Evolutionary conservation across 2,113 vertebrate species (phyloP).

Genomic region (Balaeniceps rex): DNA sequence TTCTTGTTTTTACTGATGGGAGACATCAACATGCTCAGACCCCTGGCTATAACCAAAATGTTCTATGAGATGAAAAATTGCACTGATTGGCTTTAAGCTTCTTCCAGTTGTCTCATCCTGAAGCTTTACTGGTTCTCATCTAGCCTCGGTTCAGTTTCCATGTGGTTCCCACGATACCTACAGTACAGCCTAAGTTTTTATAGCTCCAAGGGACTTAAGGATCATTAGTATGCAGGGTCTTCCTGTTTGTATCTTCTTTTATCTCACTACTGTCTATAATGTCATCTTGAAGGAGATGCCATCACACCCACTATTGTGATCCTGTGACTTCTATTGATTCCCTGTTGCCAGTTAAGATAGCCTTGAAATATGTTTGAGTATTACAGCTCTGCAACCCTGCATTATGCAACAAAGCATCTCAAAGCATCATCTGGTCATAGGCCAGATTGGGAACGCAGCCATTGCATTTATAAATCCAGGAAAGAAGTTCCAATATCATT

Average conservation of each 20-base stretch:
- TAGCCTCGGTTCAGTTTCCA: not conserved
- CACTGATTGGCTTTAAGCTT: not conserved
- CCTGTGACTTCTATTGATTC: not conserved
- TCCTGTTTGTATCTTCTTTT: not conserved
- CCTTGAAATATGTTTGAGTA: not conserved
- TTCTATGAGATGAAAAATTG: not conserved
- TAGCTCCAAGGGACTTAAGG: not conserved
- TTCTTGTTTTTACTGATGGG: not conserved
- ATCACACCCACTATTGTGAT: not conserved
- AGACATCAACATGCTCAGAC: not conserved
- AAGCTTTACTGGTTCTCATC: not conserved
- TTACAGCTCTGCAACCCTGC: not conserved
- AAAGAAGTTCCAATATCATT: not conserved
- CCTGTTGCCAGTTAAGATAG: not conserved
- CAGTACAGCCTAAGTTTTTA: not conserved
- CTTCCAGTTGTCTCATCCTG: not conserved
- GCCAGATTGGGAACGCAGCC: not conserved
- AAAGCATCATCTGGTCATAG: not conserved
- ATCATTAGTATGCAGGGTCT: not conserved
- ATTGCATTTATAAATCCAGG: not conserved
- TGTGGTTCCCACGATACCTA: not conserved
- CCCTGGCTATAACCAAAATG: not conserved
- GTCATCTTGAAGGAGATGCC: not conserved
- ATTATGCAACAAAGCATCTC: not conserved
- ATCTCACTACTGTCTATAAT: not conserved